These are phyloP conservation scores for Yponomeuta evonymella DNA, from an alignment of 2,888 invertebrate genomes.

Conservation along the genomic window DNA sequence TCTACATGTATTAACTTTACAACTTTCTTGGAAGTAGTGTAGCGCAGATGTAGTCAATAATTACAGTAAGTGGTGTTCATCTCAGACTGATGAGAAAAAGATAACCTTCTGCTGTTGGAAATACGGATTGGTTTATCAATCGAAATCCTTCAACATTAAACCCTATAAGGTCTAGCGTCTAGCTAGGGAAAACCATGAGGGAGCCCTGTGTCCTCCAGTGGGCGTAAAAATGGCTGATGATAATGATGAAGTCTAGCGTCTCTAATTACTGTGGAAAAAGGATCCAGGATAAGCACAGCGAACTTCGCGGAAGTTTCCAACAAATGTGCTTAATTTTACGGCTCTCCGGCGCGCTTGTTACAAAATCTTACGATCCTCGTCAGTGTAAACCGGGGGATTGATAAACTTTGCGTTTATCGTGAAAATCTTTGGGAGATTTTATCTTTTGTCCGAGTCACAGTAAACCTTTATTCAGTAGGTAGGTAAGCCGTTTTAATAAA, in stretches of 20 bases:
- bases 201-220: too few species aligned
- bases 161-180: too few species aligned
- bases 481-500: background rate
- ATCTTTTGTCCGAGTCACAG: background rate
- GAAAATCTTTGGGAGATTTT: background rate
- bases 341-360: slow-evolving; percentile 38
- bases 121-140: background rate
- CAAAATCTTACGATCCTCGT: slow-evolving; percentile 2
- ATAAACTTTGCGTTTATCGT: background rate
- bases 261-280: slow-evolving; percentile 26
- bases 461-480: background rate
- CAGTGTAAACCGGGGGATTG: background rate
- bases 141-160: background rate
- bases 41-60: background rate
- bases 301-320: slow-evolving; percentile 56
- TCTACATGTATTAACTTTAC: background rate
- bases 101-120: background rate
- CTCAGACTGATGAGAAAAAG: background rate
- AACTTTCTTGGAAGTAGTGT: background rate
- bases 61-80: background rate
- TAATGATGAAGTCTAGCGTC: background rate
- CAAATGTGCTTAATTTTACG: slow-evolving; percentile 60
- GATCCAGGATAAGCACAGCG: slow-evolving; percentile 37
- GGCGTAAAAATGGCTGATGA: too few species aligned
- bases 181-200: too few species aligned